phyloP scores from a whole-genome alignment of 2,113 vertebrate genomes.

The Rana temporaria region DNA sequence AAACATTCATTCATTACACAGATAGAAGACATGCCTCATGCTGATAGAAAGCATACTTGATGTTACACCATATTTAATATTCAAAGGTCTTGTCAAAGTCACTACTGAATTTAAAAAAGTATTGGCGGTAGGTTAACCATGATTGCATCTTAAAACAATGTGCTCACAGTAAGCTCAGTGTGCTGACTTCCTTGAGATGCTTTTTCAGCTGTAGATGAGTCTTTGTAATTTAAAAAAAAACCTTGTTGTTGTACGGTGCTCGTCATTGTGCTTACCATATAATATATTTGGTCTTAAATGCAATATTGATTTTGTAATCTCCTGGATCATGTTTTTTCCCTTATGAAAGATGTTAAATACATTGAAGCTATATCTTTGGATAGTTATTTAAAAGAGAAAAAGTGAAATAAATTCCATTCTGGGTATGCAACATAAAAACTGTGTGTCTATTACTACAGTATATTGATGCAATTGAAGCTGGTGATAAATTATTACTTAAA shows the following conservation, averaged over 20 bases:
- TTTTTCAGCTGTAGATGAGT: conserved; percentile 24
- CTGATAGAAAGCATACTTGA: conserved; percentile 11
- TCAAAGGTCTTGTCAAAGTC: conserved; percentile 41
- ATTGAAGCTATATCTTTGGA: conserved; percentile 38
- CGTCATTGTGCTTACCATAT: conserved; percentile 29
- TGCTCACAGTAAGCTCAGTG: conserved; percentile 3
- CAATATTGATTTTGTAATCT: conserved; percentile 54
- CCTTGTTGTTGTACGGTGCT: conserved; percentile 11
- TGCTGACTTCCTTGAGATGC: not conserved
- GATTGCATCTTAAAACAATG: conserved; percentile 36
- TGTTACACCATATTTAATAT: conserved; percentile 12
- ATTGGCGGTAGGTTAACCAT: not conserved
- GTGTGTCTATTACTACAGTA: conserved; percentile 64
- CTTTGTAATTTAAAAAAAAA: conserved; percentile 34
- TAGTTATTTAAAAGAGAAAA: conserved; percentile 49
- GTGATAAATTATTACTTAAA: conserved; percentile 76
- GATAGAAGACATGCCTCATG: conserved; percentile 16
- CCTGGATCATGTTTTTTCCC: conserved; percentile 40
- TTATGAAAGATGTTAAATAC: conserved; percentile 54
- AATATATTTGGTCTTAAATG: conserved; percentile 50
- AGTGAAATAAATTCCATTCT: conserved; percentile 59
- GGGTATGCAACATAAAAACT: conserved; percentile 61
- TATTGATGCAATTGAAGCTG: conserved; percentile 65
- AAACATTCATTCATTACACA: conserved; percentile 23
- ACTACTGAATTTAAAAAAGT: not conserved